Conservation (phyloP, 2,797 vertebrate genomes). For the Kryptopterus vitreolus region DNA sequence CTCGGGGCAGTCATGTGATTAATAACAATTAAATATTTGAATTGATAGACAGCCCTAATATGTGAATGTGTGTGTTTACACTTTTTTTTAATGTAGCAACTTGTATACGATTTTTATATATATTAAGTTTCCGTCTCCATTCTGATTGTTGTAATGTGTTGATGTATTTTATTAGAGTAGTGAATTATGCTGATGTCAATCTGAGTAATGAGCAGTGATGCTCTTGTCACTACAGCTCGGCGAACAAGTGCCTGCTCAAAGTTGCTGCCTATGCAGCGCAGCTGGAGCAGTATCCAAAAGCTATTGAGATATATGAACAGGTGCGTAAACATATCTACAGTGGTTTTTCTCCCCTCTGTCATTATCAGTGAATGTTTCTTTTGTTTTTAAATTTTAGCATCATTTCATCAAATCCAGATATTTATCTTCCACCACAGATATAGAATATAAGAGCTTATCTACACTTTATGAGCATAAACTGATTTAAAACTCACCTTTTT, state of each 20-base stretch:
- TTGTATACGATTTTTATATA: no score
- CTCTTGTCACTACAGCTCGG: constrained; percentile 63
- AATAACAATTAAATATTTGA: no score
- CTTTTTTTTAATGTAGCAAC: no score
- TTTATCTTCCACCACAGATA: neutral
- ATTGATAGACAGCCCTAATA: no score
- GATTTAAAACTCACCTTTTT: no score
- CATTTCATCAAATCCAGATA: no score
- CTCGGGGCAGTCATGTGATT: no score
- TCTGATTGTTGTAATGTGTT: neutral
- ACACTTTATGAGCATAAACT: no score
- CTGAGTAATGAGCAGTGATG: neutral
- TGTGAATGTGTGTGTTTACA: no score
- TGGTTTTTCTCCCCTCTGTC: no score
- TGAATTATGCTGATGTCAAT: neutral
- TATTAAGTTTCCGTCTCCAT: neutral
- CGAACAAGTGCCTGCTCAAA: constrained; percentile 95
- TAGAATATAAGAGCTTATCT: neutral
- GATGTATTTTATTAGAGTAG: neutral
- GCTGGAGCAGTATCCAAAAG: constrained; percentile 91
- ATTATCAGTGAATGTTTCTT: no score
- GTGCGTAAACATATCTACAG: constrained; percentile 61
- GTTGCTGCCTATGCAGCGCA: constrained; percentile 90
- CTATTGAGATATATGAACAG: constrained; percentile 93
- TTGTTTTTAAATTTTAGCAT: no score